Percentiles rank a stretch among this genome's conserved stretches.
These are phyloP conservation scores for Serripes groenlandicus DNA, from an alignment of 2,888 invertebrate species.

Conservation along the genomic window DNA sequence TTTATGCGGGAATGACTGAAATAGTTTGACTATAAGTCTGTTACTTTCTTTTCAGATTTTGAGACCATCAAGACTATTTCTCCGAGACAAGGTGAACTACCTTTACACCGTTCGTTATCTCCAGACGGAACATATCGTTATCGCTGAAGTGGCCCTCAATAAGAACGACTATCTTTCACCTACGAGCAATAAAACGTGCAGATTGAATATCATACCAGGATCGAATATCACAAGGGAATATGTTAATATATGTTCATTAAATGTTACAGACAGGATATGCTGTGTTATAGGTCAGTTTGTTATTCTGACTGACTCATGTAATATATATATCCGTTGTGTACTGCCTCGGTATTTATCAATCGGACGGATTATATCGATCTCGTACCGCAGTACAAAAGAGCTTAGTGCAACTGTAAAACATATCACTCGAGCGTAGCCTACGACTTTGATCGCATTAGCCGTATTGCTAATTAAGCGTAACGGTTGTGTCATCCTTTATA, in stretches of 20 bases:
- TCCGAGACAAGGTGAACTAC: not conserved
- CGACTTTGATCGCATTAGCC: no score
- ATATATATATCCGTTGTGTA: not conserved
- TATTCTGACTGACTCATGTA: not conserved
- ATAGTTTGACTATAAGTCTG: no score
- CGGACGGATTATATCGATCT: conserved; percentile 10
- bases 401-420: not conserved
- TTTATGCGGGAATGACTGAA: no score
- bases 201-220: not conserved
- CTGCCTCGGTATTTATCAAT: not conserved
- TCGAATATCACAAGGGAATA: not conserved
- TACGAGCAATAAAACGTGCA: not conserved
- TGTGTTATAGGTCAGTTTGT: not conserved
- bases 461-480: no score
- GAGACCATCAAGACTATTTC: not conserved
- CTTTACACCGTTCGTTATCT: not conserved
- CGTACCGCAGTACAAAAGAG: not conserved
- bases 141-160: not conserved
- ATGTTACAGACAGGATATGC: not conserved
- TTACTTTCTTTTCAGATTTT: not conserved
- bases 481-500: no score
- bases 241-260: not conserved
- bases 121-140: not conserved
- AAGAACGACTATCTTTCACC: not conserved
- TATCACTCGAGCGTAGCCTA: no score